These are phyloP conservation scores for Lingula anatina DNA, from an alignment of 2,888 invertebrate genomes.

Conservation along the genomic window DNA sequence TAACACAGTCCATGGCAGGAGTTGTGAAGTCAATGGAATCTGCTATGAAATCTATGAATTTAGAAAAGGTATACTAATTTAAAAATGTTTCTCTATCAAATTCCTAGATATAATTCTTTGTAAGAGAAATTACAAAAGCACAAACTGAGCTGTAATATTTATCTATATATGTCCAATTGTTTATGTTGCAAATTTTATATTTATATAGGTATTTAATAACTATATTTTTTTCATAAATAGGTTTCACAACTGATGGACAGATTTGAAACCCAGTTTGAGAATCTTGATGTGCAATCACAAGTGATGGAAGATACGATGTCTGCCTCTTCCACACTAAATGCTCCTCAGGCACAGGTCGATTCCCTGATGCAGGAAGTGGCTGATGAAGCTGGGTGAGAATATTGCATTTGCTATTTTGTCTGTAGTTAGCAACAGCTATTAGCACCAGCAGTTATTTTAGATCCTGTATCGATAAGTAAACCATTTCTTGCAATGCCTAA, in stretches of 20 bases:
- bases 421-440: too few species aligned
- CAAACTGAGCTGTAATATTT: too few species aligned
- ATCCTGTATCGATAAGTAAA: too few species aligned
- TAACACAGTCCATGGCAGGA: conserved; percentile 78
- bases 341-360: conserved; percentile 95
- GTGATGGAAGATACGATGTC: conserved; percentile 99
- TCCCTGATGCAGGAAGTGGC: conserved; percentile 92
- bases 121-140: too few species aligned
- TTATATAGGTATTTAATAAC: background rate
- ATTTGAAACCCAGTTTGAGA: conserved; percentile 98
- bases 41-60: conserved; percentile 99
- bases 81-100: too few species aligned
- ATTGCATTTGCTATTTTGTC: too few species aligned
- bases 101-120: too few species aligned
- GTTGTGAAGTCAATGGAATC: conserved; percentile 99
- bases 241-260: conserved; percentile 61
- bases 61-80: conserved; percentile 78
- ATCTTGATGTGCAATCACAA: conserved; percentile 96
- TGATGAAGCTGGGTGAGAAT: conserved; percentile 96
- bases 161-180: too few species aligned
- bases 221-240: conserved; percentile 19
- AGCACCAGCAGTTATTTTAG: too few species aligned
- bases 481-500: too few species aligned
- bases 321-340: conserved; percentile 92
- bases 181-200: background rate